Conservation (phyloP, 2,113 vertebrate genomes). For the Nicator chloris region DNA sequence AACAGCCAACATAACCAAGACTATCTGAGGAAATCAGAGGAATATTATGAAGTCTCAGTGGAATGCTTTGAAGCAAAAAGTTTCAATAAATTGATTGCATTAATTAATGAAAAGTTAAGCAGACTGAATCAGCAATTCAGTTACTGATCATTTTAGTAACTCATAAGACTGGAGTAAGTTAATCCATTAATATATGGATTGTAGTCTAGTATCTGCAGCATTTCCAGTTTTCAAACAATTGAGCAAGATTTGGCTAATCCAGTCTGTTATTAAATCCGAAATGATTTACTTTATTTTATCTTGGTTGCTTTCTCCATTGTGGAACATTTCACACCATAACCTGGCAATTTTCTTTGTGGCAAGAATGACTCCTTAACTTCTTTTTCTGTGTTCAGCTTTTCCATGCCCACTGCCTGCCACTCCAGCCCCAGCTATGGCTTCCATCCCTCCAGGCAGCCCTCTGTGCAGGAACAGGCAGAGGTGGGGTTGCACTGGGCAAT, state of each 20-base stretch:
- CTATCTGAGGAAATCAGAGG: background rate
- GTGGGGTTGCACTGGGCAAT: background rate
- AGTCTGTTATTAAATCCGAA: background rate
- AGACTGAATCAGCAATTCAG: background rate
- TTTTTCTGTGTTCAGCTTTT: background rate
- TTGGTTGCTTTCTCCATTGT: background rate
- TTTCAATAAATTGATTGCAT: background rate
- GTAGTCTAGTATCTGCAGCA: background rate
- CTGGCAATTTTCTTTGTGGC: background rate
- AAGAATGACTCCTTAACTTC: background rate
- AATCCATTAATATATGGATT: background rate
- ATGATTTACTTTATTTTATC: background rate
- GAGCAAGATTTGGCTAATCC: background rate
- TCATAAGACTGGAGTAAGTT: background rate
- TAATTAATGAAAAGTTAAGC: constrained; percentile 4
- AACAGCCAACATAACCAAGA: background rate
- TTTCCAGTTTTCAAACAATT: background rate
- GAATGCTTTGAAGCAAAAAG: background rate
- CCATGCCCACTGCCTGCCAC: background rate
- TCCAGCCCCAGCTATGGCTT: background rate
- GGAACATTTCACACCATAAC: background rate
- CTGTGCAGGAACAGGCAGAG: background rate
- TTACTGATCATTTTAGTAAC: background rate
- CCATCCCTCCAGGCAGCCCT: rapidly evolving
- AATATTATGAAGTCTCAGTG: background rate